These are phyloP conservation scores for Adelphocoris suturalis DNA, from an alignment of 2,888 invertebrate genomes.

Conservation along the genomic window DNA sequence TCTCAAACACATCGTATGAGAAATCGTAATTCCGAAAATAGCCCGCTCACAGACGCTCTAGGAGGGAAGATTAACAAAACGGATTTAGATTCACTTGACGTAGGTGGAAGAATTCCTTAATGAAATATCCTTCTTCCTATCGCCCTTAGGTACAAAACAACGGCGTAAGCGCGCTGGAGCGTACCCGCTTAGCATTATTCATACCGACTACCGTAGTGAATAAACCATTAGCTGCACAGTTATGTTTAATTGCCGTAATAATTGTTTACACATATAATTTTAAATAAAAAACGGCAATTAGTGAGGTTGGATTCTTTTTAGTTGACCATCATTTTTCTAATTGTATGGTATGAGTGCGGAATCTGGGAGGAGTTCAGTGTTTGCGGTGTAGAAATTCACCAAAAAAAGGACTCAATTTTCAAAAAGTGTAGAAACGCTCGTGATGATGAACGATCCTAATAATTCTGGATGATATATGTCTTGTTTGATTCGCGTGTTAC, in stretches of 20 bases:
- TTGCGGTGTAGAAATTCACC: background rate
- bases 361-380: background rate
- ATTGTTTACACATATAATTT: conserved; percentile 67
- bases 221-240: conserved; percentile 58
- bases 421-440: background rate
- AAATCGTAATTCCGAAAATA: too few species aligned
- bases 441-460: background rate
- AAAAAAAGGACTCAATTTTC: background rate
- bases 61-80: background rate
- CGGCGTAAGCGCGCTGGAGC: conserved; percentile 37
- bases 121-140: conserved; percentile 19
- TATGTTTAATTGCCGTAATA: conserved; percentile 71
- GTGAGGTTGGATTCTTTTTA: conserved; percentile 5
- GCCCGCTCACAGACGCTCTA: too few species aligned
- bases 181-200: conserved; percentile 57
- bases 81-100: background rate
- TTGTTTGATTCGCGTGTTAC: background rate
- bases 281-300: conserved; percentile 62
- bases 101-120: background rate
- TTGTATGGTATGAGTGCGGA: conserved; percentile 13
- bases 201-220: conserved; percentile 55
- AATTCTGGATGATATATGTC: background rate
- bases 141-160: background rate
- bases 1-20: background rate
- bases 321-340: background rate